Conservation (phyloP, 1,140 invertebrate species). For the Apolygus lucorum region DNA sequence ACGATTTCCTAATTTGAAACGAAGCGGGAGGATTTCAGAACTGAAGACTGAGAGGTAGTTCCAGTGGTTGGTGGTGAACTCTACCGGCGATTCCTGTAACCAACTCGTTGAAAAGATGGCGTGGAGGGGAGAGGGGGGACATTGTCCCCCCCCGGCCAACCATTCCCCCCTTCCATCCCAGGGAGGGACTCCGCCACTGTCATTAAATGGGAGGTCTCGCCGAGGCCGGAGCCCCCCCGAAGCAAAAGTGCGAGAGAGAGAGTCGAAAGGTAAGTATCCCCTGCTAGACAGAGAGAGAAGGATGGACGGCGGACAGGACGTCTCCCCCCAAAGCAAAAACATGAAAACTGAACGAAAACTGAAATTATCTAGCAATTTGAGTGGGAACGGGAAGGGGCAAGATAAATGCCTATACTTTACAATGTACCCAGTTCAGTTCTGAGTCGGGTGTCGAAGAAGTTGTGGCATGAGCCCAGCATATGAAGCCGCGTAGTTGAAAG, state of each 20-base stretch:
- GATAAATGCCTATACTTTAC: slow-evolving; percentile 22
- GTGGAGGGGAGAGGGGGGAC: too few species aligned
- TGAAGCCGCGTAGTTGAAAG: too few species aligned
- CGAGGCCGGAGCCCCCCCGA: background rate
- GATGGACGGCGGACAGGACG: slow-evolving; percentile 2
- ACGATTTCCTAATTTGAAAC: too few species aligned
- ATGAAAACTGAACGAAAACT: slow-evolving; percentile 30
- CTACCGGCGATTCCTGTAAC: too few species aligned
- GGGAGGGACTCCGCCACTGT: slow-evolving; percentile 15
- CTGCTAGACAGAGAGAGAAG: slow-evolving; percentile 22
- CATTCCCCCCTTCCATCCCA: background rate
- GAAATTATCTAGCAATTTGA: slow-evolving; percentile 32
- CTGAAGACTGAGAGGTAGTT: too few species aligned
- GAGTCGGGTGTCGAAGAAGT: slow-evolving; percentile 1
- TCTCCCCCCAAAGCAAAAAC: slow-evolving; percentile 14
- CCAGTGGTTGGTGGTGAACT: too few species aligned
- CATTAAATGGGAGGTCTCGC: slow-evolving; percentile 31
- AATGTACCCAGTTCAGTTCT: background rate
- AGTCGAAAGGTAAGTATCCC: slow-evolving; percentile 20
- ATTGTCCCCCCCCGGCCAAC: too few species aligned
- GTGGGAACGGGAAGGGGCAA: slow-evolving; percentile 25
- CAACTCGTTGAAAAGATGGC: too few species aligned
- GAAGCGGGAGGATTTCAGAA: too few species aligned
- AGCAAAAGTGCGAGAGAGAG: slow-evolving; percentile 17
- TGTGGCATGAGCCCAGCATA: background rate